Conservation (phyloP, 2,113 vertebrate species). For the Pseudopodoces humilis region DNA sequence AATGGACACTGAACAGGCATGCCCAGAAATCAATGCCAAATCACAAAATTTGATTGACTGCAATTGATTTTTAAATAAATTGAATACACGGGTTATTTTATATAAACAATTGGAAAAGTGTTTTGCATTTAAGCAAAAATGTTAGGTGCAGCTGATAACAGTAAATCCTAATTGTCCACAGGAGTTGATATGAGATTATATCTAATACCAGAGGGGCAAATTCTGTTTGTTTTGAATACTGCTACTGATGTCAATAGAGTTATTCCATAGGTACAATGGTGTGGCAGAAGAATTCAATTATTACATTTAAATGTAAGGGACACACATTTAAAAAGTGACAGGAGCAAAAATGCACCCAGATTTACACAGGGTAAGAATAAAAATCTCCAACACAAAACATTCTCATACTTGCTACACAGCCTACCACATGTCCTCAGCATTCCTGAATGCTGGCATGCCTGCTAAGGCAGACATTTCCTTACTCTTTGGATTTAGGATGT, state of each 20-base stretch:
- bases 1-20: not conserved
- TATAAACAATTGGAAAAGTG: not conserved
- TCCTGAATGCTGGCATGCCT: not conserved
- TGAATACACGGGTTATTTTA: not conserved
- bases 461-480: not conserved
- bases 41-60: not conserved
- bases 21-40: not conserved
- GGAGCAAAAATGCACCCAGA: not conserved
- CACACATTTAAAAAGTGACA: not conserved
- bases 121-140: not conserved
- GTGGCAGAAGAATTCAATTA: not conserved
- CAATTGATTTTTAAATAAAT: not conserved
- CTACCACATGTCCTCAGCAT: not conserved
- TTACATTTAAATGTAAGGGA: not conserved
- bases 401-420: not conserved
- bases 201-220: not conserved
- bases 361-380: not conserved
- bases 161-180: not conserved
- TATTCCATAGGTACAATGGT: not conserved
- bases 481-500: not conserved
- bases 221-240: not conserved
- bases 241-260: not conserved
- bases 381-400: not conserved
- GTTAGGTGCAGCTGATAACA: not conserved
- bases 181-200: not conserved